Evolutionary conservation across 2,888 invertebrate genomes (phyloP), one percentile per base, ranked within the genome.

Genomic region (Phlogophora meticulosa): DNA sequence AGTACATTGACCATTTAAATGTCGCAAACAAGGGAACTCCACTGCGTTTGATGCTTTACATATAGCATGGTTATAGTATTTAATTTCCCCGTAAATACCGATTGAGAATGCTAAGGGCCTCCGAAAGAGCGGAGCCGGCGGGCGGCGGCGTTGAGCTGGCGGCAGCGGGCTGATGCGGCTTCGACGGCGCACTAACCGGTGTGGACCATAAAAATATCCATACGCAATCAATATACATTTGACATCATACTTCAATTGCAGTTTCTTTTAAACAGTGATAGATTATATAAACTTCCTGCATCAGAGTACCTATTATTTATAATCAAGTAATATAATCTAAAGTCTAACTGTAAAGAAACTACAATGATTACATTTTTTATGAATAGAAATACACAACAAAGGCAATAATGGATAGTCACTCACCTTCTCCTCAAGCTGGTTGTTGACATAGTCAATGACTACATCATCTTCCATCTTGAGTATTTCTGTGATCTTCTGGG

Each of bases 401-500:
- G 64, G 61, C 76, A 78, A 81, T 65, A 75, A 77, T 78, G 80
- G 72, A 80, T 81, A 82, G 62, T 78, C 87, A 92, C 85, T 91
- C 96, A 98, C 98, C 97, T 98, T 98, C 91, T 98, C 98, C 92
- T 99, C 99, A 65, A 99, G 96, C 94, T 99, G 99, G 95, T 99
- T 99, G 96, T 99, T 98, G 82, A 99, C 99, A 96, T 99, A 99
- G 93, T 99, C 99, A 78, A 99, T 98, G 81, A 99, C 98, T 45
- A 99, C 99, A 94, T 99, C 99, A 92, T 99, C 99, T 94, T 99
- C 99, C 93, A 99, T 98, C 85, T 99, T 98, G 61, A 99, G 96
- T 70, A 99, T 97, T 89, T 99, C 99, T 3, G 99, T 99, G 69
- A 99, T 98, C 94, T 99, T 98, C 90, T 98, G 98, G 34, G 99